Evolutionary conservation across 1,140 invertebrate genomes (phyloP), one percentile per base, ranked within the genome.

Genomic region (Stegodyphus mimosarum): DNA sequence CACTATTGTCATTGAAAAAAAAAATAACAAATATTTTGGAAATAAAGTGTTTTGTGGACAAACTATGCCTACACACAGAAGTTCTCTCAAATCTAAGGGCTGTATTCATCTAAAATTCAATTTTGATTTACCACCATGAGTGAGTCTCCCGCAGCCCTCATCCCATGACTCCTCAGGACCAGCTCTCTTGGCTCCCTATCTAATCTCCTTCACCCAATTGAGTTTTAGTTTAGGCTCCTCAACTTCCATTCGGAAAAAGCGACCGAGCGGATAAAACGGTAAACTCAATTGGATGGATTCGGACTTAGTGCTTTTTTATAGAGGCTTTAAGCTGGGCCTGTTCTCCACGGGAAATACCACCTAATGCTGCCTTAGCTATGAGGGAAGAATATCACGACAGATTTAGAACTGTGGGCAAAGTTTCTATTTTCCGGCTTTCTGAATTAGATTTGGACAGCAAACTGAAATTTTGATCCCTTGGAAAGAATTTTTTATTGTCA

Each of bases 131-230:
- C 52, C 52, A 18, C 33, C 17, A 17, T 55, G 67, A 74, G 49
- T 83, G 50, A 63, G 66, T 70, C 60, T 79, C 52, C 50, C 64
- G 33, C 50, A 66, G 18, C 69, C 69, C 53, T 17, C 53, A 60
- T 60, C 53, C 33, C 33, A 33, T 33, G 33, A 33, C 33, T 33
- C 77, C 77, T 52, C 13, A 79, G 7, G 11, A 69, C 77, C 77
- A 64, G 52, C 67, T 67, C 71, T 18, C 11, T 33, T 33, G 33
- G 33, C 70, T 81, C 60, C 53, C 63, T 6, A 60, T 33, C 70
- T 74, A 83, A 83, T 83, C 80, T 83, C 71, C 53, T 83, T 33
- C 72, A 51, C 70, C 60, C 70, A 80, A 80, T 80, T 80, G 67
- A 80, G 55, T 9, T 11, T 60, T 60, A 15, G 55, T 4, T 4